Base-by-base conservation (phyloP, 2,888 invertebrate species). In the Rotaria sp. region DNA sequence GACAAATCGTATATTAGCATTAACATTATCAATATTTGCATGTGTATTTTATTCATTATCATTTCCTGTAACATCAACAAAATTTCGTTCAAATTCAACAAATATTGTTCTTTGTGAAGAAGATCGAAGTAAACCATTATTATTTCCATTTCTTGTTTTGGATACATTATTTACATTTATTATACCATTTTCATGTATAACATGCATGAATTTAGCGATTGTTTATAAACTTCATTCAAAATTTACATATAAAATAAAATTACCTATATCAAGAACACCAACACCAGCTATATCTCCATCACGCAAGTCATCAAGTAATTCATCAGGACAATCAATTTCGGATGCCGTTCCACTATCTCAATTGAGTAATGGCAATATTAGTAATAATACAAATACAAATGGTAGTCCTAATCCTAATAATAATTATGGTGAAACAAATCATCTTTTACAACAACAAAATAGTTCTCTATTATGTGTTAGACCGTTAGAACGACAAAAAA, bases 111-210 rank as follows among this genome's bases (percentile, higher is more conserved):
- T 4, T 35, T 80, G 80, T 80, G 80, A 80, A 80, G 80, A 80
- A 80, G 80, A 80, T 80, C 24, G n/a, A 11, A 3, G n/a, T 10
- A 80, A 80, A 80, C 41, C 80, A 26, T 45, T 80, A 18, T 15
- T 80, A n/a, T 80, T 80, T 80, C 80, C 80, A 41, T 80, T 80
- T 80, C 80, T 80, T 45, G 26, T 80, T 80, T n/a, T 86, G 38
- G 86, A 86, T 48, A 85, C 86, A 24, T 85, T 86, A 85, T 86
- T 86, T 55, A 86, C 86, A 15, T 85, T 86, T 41, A 75, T 86
- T 26, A 55, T 86, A 18, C 86, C 86, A 41, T 74, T 85, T 48
- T 45, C 85, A 21, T 85, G 85, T 48, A 86, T 86, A 45, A 35
- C 52, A 45, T 26, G 59, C 24, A 86, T 86, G 86, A 86, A 86